Percentiles rank a stretch among this genome's conserved stretches.
phyloP scores from a whole-genome alignment of 2,797 vertebrate species.

The Macropus fuliginosus region DNA sequence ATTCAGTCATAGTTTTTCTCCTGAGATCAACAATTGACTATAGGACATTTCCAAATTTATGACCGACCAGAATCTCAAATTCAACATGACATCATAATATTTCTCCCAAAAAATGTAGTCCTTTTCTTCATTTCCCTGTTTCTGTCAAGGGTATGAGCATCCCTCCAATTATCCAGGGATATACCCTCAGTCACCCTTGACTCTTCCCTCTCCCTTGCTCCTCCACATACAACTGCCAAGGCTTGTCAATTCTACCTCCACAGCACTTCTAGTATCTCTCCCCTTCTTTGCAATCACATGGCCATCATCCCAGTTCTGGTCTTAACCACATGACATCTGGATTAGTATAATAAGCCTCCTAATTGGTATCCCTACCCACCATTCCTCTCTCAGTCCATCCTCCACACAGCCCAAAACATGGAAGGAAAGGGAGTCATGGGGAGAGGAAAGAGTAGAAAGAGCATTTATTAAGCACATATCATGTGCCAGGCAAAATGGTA shows the following conservation, averaged over 20 bases:
- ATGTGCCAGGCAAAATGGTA: neutral
- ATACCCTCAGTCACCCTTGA: neutral
- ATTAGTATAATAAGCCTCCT: neutral
- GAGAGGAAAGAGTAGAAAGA: neutral
- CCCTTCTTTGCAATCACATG: neutral
- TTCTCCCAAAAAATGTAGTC: neutral
- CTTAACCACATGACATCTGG: neutral
- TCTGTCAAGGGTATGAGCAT: neutral
- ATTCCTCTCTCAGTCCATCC: neutral
- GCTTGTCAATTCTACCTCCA: neutral
- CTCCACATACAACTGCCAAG: neutral
- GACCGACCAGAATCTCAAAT: neutral
- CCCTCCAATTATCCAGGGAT: neutral
- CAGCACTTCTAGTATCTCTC: neutral
- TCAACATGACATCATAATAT: neutral
- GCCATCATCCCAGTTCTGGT: neutral
- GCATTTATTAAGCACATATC: neutral
- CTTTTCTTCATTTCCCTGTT: neutral
- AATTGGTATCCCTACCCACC: too few species aligned
- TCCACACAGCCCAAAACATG: neutral
- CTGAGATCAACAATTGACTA: neutral
- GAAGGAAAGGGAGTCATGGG: neutral
- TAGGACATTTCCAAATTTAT: neutral
- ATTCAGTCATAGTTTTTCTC: neutral
- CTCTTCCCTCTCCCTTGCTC: neutral